Evolutionary conservation across 2,113 vertebrate genomes (phyloP).

Genomic region (Coracopsis vasa): DNA sequence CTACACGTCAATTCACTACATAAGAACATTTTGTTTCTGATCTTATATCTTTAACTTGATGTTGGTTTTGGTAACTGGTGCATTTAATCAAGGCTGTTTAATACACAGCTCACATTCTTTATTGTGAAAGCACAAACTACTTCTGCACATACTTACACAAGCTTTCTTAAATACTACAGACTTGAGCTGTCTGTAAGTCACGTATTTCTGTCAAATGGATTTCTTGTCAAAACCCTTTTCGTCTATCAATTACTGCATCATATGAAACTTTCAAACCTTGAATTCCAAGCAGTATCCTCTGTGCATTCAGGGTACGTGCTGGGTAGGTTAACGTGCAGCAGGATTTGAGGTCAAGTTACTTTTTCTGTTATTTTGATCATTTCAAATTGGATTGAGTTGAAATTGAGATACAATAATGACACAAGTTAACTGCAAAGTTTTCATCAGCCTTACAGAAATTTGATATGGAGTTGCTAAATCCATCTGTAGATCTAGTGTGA

Average conservation of each 20-base stretch:
- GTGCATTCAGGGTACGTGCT: not conserved
- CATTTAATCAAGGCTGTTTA: not conserved
- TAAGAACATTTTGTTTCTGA: not conserved
- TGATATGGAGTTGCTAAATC: slow-evolving; percentile 17
- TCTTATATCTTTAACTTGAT: not conserved
- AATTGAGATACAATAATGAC: not conserved
- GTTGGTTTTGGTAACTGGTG: not conserved
- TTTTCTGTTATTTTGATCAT: slow-evolving; percentile 36
- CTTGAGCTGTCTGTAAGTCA: not conserved
- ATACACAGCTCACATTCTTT: not conserved
- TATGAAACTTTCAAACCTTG: not conserved
- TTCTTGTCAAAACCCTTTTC: slow-evolving; percentile 1
- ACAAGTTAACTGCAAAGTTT: not conserved
- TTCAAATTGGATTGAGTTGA: slow-evolving; percentile 3
- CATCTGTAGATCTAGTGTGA: not conserved
- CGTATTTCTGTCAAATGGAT: not conserved
- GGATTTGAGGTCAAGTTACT: not conserved
- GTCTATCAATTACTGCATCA: not conserved
- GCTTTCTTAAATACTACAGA: not conserved
- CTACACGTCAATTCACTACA: not conserved
- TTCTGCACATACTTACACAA: not conserved
- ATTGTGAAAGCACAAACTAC: not conserved
- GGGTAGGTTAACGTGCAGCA: not conserved
- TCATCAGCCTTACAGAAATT: not conserved
- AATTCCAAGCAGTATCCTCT: not conserved